Base-by-base conservation (phyloP, 2,113 vertebrate species). In the Choloepus hoffmanni region DNA sequence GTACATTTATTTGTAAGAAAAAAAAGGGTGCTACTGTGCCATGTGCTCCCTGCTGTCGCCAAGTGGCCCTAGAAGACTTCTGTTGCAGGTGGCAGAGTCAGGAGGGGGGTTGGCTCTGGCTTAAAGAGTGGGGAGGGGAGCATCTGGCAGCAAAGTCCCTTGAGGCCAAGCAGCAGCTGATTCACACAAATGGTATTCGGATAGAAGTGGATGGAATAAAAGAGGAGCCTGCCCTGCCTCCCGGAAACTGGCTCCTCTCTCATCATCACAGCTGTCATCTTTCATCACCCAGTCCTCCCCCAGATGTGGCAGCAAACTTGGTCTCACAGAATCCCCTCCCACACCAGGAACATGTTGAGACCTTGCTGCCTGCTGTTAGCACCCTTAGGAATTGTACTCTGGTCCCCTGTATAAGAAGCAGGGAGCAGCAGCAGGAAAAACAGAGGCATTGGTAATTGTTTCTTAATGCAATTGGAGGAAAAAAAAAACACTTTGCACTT, bases 221-320 rank as follows among this genome's bases (percentile, higher is more conserved):
- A 92, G 91, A 87, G 86, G 36, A 93, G 95, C 72, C 79, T 85
- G 73, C 55, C 88, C 70, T 76, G 96, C 89, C 94, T 90, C 83
- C 97, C 81, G 67, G 97, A 98, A 97, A 68, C 86, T 18, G 90
- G 92, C 90, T 92, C 76, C 36, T 90, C 89, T 33, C 89, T 78
- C 95, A 85, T 26, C 93, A 14, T n/a, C 84, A 84, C 96, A 96
- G 97, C 97, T 97, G 97, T 94, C 96, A 79, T 68, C 94, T 96
- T 79, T 97, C 93, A 82, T 96, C 97, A 95, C 89, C 74, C 50
- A n/a, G 72, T 53, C 95, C 95, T 96, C 95, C 97, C 94, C 97
- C 95, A 97, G 97, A 98, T 97, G 97, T 97, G 95, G 94, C 96
- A 79, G 88, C 89, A 88, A 70, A 10, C 68, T 68, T 45, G 53